phyloP scores from a whole-genome alignment of 2,113 vertebrate genomes.

The Entelurus aequoreus region DNA sequence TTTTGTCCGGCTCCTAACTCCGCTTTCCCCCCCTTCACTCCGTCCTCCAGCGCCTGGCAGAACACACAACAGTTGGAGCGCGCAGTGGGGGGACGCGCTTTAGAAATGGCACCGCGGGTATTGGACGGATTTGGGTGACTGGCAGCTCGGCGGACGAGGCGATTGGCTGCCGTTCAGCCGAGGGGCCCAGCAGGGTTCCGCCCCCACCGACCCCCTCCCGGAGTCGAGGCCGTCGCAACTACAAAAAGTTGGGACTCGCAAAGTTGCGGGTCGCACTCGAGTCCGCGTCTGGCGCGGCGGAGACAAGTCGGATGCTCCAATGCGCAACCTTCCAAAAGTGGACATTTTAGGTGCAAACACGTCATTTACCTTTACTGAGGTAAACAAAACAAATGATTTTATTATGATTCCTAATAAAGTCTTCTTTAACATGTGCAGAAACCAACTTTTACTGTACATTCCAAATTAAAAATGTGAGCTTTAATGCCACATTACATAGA shows the following conservation, averaged over 20 bases:
- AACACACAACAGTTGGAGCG: slow-evolving; percentile 87
- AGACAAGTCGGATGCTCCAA: too few relatives aligned
- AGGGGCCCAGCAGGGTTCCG: slow-evolving; percentile 85
- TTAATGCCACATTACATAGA: too few relatives aligned
- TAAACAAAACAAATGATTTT: too few relatives aligned
- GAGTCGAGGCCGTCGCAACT: slow-evolving; percentile 43
- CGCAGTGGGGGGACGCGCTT: slow-evolving; percentile 88
- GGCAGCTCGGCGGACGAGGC: slow-evolving; percentile 86
- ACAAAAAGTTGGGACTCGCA: slow-evolving; percentile 81
- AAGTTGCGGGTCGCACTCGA: slow-evolving; percentile 73
- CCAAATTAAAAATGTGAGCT: too few relatives aligned
- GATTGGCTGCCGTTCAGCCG: slow-evolving; percentile 96
- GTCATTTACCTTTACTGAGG: too few relatives aligned
- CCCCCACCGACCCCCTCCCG: slow-evolving; percentile 73
- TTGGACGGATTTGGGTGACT: slow-evolving; percentile 94
- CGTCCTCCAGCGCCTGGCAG: slow-evolving; percentile 97
- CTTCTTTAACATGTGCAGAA: too few relatives aligned
- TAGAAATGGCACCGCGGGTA: slow-evolving; percentile 91
- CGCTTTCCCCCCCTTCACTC: slow-evolving; percentile 84
- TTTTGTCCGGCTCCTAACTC: slow-evolving; percentile 94
- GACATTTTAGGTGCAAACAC: too few relatives aligned
- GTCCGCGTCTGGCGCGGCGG: not conserved
- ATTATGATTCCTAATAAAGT: too few relatives aligned
- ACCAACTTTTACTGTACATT: too few relatives aligned
- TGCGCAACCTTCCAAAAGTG: too few relatives aligned